phyloP scores from a whole-genome alignment of 2,888 invertebrate species.

The Eilema depressum region DNA sequence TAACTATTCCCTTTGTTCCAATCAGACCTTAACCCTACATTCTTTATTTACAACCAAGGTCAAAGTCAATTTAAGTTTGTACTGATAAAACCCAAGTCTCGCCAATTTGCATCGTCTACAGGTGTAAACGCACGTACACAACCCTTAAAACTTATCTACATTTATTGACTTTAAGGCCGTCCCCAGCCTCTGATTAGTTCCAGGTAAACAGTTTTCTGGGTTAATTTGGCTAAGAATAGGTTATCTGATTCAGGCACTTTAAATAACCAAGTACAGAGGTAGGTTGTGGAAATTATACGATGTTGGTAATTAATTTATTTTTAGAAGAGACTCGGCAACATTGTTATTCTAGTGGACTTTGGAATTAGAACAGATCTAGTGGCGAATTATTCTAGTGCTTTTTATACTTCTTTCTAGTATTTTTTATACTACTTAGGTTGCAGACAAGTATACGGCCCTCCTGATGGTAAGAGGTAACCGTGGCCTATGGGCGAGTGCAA shows the following conservation, averaged over 20 bases:
- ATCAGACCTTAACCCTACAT: conserved; percentile 2
- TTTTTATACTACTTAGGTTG: too few species aligned
- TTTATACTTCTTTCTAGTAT: too few species aligned
- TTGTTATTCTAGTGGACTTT: background rate
- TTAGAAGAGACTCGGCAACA: background rate
- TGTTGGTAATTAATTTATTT: background rate
- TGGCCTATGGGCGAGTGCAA: too few species aligned
- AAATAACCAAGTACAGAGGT: conserved; percentile 3
- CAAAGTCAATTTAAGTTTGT: conserved; percentile 28
- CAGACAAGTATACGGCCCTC: too few species aligned
- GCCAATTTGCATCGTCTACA: conserved; percentile 45
- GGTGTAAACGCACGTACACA: conserved; percentile 41
- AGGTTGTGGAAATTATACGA: conserved; percentile 2
- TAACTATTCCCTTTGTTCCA: background rate
- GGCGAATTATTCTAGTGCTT: background rate
- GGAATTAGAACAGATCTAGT: too few species aligned
- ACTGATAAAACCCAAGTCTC: conserved; percentile 25
- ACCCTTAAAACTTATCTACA: conserved; percentile 51
- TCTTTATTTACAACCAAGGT: conserved; percentile 26
- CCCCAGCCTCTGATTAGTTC: conserved; percentile 46
- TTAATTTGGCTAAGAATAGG: conserved; percentile 48
- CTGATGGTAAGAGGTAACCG: too few species aligned
- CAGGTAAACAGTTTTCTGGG: conserved; percentile 53
- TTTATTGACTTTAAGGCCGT: conserved; percentile 47
- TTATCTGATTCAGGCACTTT: conserved; percentile 39